Base-by-base conservation (phyloP, 2,797 vertebrate genomes). In the Steatocranus sp. region DNA sequence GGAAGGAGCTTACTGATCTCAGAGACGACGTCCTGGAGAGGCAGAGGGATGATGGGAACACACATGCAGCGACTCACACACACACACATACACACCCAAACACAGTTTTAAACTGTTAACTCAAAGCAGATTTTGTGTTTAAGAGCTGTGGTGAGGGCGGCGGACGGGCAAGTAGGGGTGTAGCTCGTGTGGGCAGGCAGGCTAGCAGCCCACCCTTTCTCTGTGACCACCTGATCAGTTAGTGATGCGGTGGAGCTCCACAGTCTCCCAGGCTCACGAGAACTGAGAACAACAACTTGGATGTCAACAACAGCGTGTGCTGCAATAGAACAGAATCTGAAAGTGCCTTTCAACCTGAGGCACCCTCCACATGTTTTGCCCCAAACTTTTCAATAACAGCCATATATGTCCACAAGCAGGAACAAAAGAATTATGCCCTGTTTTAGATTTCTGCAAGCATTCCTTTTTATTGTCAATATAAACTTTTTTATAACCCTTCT, bases 41-140 rank as follows among this genome's bases (percentile, higher is more conserved):
- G 75, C 74, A 32, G 46, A 66, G 75, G 75, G 78, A 82, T 20
- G 78, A 82, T 84, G 88, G 85, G 91, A 91, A 89, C 85, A 91
- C 92, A 91, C 87, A 91, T 80, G 80, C 81, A 84, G 82, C 5
- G 10, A 78, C 83, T 76, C 49, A 75, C 61, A 79, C 70, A 76
- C 56, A 78, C 81, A 82, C 84, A 80, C 63, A 78, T 18, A 80
- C 82, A 84, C 84, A 83, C 86, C 53, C 91, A 84, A 74, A 85
- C 85, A 88, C 75, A 84, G 77, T 86, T 92, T 91, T 81, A 85
- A 94, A 91, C 87, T 66, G 46, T 91, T 94, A 94, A 95, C 87
- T 93, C 53, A 78, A 94, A 94, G 90, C 94, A 94, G 93, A 93
- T 93, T 93, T 88, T 80, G 81, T 86, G 88, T 92, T 86, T 3